phyloP scores from a whole-genome alignment of 2,888 invertebrate genomes.

The Nomada ruficornis region DNA sequence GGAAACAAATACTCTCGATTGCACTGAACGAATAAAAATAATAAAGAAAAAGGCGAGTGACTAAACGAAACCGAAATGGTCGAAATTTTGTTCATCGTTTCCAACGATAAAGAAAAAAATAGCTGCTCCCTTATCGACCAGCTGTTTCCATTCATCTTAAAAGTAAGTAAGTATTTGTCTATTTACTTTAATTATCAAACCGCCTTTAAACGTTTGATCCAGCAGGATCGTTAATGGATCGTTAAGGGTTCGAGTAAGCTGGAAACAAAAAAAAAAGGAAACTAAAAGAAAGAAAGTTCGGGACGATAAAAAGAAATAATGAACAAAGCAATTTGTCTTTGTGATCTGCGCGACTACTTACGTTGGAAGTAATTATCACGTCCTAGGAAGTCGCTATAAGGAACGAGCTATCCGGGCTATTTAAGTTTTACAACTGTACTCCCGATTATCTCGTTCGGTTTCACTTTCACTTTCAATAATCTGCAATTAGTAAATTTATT shows the following conservation, averaged over 20 bases:
- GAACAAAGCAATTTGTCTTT: slow-evolving; percentile 49
- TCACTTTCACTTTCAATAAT: slow-evolving; percentile 67
- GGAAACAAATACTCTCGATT: not conserved
- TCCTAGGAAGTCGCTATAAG: slow-evolving; percentile 66
- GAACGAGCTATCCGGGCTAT: slow-evolving; percentile 64
- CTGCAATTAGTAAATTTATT: slow-evolving; percentile 63
- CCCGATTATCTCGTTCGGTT: slow-evolving; percentile 69
- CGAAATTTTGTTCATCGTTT: slow-evolving; percentile 7
- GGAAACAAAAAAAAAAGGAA: slow-evolving; percentile 22
- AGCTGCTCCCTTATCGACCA: slow-evolving; percentile 24
- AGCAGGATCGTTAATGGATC: slow-evolving; percentile 32
- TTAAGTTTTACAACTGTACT: slow-evolving; percentile 66
- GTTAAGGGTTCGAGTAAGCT: slow-evolving; percentile 54
- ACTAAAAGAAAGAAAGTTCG: not conserved
- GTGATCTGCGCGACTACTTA: slow-evolving; percentile 58
- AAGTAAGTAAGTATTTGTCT: slow-evolving; percentile 19
- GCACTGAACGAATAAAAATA: not conserved
- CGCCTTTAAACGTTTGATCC: slow-evolving; percentile 1
- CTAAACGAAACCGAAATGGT: not conserved
- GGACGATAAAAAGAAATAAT: slow-evolving; percentile 14
- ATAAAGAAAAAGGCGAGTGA: not conserved
- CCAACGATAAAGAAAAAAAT: not conserved
- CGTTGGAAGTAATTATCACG: slow-evolving; percentile 68
- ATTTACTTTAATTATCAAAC: slow-evolving; percentile 26
- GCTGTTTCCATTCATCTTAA: slow-evolving; percentile 16